Evolutionary conservation across 2,797 vertebrate genomes (phyloP).

Genomic region (Glyptemys insculpta): DNA sequence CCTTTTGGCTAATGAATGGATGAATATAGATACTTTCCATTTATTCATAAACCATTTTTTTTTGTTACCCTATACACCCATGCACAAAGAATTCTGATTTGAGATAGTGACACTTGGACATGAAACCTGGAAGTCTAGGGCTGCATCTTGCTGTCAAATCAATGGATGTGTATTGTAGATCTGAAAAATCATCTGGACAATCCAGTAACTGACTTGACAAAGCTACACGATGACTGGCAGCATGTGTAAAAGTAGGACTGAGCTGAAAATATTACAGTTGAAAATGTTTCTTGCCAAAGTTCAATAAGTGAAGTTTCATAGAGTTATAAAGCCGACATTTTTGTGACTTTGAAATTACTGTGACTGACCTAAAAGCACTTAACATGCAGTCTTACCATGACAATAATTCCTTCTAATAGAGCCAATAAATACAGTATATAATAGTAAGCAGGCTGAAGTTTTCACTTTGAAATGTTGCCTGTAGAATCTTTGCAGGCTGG

Average conservation of each 20-base stretch:
- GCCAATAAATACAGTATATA: background rate
- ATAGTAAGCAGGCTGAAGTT: background rate
- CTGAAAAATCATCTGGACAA: background rate
- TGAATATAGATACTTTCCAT: background rate
- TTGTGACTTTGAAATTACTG: background rate
- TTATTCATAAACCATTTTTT: background rate
- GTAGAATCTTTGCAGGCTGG: background rate
- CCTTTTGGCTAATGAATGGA: background rate
- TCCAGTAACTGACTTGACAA: background rate
- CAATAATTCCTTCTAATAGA: background rate
- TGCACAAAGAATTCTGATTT: background rate
- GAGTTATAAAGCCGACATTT: background rate
- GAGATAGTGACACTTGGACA: background rate
- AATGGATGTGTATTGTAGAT: background rate
- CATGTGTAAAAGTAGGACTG: background rate
- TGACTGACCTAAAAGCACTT: background rate
- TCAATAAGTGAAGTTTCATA: background rate
- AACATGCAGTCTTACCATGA: background rate
- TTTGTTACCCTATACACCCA: background rate
- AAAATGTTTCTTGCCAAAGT: background rate
- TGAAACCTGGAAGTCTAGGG: background rate
- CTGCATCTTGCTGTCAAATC: rapidly evolving
- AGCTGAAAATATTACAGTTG: background rate
- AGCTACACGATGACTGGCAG: background rate
- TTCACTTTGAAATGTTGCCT: background rate